Conservation (phyloP, 2,113 vertebrate genomes). For the Pampusana beccarii region DNA sequence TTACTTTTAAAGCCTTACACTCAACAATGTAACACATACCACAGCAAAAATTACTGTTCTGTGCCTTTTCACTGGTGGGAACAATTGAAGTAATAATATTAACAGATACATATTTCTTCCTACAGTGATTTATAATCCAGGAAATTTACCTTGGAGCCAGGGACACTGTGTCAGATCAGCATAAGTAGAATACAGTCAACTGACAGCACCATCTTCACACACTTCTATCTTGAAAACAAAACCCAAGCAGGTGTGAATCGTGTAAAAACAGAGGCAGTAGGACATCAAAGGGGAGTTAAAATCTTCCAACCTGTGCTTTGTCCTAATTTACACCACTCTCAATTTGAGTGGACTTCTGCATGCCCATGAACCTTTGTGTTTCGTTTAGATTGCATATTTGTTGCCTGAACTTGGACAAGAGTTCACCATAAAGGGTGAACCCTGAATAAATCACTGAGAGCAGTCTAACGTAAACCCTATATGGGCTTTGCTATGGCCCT, state of each 20-base stretch:
- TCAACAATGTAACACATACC: neutral
- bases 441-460: neutral
- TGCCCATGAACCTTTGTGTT: neutral
- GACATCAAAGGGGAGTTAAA: accelerated
- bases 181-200: neutral
- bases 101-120: neutral
- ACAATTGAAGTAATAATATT: neutral
- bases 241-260: neutral
- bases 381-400: neutral
- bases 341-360: neutral
- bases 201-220: neutral
- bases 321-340: neutral
- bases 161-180: neutral
- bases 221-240: neutral
- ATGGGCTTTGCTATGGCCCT: neutral
- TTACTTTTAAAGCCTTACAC: neutral
- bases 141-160: neutral
- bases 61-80: neutral
- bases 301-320: neutral
- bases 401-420: neutral
- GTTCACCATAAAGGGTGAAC: neutral
- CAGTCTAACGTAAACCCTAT: neutral
- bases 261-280: neutral
- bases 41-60: neutral
- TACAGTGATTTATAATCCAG: neutral